These are phyloP conservation scores for Stenodera caucasica DNA, from an alignment of 2,888 invertebrate genomes.

Conservation along the genomic window DNA sequence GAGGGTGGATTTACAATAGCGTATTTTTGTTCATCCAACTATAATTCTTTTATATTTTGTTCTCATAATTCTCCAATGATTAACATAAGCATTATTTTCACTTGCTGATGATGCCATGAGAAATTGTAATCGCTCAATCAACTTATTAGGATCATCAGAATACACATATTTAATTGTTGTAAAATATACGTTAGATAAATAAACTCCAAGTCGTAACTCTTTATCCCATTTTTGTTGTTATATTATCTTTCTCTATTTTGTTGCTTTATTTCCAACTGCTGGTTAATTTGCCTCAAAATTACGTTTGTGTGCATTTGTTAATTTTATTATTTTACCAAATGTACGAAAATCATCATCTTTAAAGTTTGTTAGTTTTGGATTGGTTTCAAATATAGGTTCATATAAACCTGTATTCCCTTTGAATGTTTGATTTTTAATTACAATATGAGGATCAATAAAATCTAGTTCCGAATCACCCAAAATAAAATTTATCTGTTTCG, in stretches of 20 bases:
- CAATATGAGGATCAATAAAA: slow-evolving; percentile 13
- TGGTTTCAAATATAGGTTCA: slow-evolving; percentile 25
- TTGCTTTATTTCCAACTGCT: slow-evolving; percentile 20
- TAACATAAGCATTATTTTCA: slow-evolving; percentile 26
- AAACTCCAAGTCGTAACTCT: too few species aligned
- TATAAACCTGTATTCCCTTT: slow-evolving; percentile 24
- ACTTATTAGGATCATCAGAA: slow-evolving; percentile 35
- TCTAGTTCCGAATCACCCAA: slow-evolving; percentile 16
- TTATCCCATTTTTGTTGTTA: slow-evolving; percentile 8
- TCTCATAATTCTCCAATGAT: slow-evolving; percentile 29
- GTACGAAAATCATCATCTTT: slow-evolving; percentile 7
- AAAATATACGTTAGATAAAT: too few species aligned
- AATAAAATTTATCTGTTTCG: slow-evolving; percentile 14
- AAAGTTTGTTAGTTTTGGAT: slow-evolving; percentile 15
- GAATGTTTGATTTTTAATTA: too few species aligned
- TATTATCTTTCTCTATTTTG: slow-evolving; percentile 14
- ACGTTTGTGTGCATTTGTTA: slow-evolving; percentile 21
- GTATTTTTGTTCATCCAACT: too few species aligned
- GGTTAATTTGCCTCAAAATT: slow-evolving; percentile 20
- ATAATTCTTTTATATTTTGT: too few species aligned
- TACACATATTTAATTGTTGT: slow-evolving; percentile 23
- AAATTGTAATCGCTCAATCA: slow-evolving; percentile 29
- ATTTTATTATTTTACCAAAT: slow-evolving; percentile 16
- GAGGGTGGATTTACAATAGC: too few species aligned
- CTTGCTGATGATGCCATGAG: slow-evolving; percentile 28